Percentiles rank a stretch among this genome's conserved stretches.
Conservation (phyloP, 1,140 invertebrate genomes). For the Drosophila kurseongensis region DNA sequence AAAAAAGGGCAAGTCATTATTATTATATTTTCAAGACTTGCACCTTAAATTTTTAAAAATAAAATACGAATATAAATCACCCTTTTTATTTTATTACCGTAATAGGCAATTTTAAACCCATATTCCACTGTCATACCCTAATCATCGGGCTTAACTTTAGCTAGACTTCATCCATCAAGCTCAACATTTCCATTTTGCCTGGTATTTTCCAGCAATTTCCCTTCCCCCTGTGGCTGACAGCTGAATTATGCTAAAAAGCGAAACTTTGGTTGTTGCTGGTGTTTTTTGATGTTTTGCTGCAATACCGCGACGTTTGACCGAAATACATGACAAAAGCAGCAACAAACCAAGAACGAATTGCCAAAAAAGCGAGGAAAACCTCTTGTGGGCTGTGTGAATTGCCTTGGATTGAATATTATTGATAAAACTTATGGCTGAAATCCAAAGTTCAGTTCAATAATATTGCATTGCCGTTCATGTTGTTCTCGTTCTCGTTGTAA, state of each 20-base stretch:
- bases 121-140: constrained; percentile 1
- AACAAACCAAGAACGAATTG: constrained; percentile 50
- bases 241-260: constrained; percentile 59
- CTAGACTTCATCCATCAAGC: constrained; percentile 4
- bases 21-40: no score
- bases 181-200: constrained; percentile 17
- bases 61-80: neutral
- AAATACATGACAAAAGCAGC: constrained; percentile 55
- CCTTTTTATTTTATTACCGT: neutral
- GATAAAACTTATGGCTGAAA: constrained; percentile 74
- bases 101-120: neutral
- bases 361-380: constrained; percentile 37
- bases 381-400: constrained; percentile 31
- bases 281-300: constrained; percentile 52
- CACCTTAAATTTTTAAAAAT: no score
- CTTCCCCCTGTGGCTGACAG: constrained; percentile 11
- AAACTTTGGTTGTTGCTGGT: constrained; percentile 52
- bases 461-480: constrained; percentile 12
- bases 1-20: no score
- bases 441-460: constrained; percentile 44
- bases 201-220: neutral
- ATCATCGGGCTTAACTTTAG: neutral
- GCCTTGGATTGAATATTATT: constrained; percentile 80
- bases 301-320: constrained; percentile 63
- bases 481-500: constrained; percentile 14